Percentiles rank a stretch among this genome's conserved stretches.
phyloP scores from a whole-genome alignment of 2,888 invertebrate genomes.

The Lypha dubia region DNA sequence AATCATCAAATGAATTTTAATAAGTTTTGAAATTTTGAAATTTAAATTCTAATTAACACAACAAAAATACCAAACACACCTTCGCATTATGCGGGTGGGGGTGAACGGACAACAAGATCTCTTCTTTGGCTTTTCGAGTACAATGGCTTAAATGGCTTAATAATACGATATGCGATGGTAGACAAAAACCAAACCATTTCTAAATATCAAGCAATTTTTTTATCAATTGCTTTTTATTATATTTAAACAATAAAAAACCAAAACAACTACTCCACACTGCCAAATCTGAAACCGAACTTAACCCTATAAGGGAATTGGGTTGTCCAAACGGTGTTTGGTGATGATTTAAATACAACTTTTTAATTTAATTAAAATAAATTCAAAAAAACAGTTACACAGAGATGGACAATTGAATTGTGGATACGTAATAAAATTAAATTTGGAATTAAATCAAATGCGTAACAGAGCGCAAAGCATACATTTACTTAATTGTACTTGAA shows the following conservation, averaged over 20 bases:
- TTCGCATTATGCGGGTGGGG: conserved; percentile 53
- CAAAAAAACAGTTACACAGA: background rate
- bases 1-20: conserved; percentile 9
- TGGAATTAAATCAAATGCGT: background rate
- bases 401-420: background rate
- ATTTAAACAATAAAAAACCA: conserved; percentile 4
- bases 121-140: background rate
- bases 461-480: background rate
- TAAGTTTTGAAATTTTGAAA: conserved; percentile 18
- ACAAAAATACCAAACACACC: conserved; percentile 59
- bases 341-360: conserved; percentile 43
- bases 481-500: background rate
- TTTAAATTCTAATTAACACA: conserved; percentile 15
- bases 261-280: background rate
- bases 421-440: background rate
- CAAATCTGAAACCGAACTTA: conserved; percentile 44
- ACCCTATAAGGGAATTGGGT: conserved; percentile 52
- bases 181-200: conserved; percentile 33
- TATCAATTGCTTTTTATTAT: conserved; percentile 1
- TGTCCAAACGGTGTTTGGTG: conserved; percentile 36
- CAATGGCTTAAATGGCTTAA: conserved; percentile 13
- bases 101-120: conserved; percentile 57
- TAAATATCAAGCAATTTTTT: conserved; percentile 44
- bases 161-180: conserved; percentile 8
- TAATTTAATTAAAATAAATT: conserved; percentile 27